Base-by-base conservation (phyloP, 2,797 vertebrate species). In the Streptopelia turtur region DNA sequence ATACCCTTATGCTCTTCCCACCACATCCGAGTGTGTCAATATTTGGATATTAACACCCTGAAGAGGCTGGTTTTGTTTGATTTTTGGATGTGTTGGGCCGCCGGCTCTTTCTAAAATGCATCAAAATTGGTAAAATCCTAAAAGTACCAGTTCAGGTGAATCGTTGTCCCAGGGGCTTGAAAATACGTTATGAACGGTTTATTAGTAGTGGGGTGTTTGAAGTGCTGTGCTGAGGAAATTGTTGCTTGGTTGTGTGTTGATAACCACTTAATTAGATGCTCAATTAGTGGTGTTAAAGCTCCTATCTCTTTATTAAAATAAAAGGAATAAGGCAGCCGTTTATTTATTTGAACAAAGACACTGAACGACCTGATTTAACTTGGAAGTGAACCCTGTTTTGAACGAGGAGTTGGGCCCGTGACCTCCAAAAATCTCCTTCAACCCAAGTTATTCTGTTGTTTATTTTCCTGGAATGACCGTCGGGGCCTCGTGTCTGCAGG, bases 341-440 rank as follows among this genome's bases (percentile, higher is more conserved):
- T 30, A 10, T 11, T 59, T 35, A 9, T 30, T 47, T 23, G 23
- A 31, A 6, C 59, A 23, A 50, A 86, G 56, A 5, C 5, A 3
- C 7, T 5, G 33, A 20, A 2, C 53, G 80, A 13, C 43, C 25
- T n/a, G 39, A 4, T 24, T 7, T 17, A 8, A 5, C 31, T 60
- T 63, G 9, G 71, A 52, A 55, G 27, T 59, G 43, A 68, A 18
- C 74, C 43, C 43, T 17, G 24, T 69, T 89, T 72, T 6, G 50
- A n/a, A 0, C 0, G 2, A 10, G n/a, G 35, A 16, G 16, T 43
- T 47, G 41, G 30, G 30, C 37, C 70, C 0, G 12, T 77, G 95
- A 92, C 91, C 89, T 94, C 94, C 87, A n/a, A 24, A 95, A 49
- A 16, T 66, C 79, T 89, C 95, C 72, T 89, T 79, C 47, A 31